Evolutionary conservation across 2,888 invertebrate genomes (phyloP).

Genomic region (Dicranocentrus wangi): DNA sequence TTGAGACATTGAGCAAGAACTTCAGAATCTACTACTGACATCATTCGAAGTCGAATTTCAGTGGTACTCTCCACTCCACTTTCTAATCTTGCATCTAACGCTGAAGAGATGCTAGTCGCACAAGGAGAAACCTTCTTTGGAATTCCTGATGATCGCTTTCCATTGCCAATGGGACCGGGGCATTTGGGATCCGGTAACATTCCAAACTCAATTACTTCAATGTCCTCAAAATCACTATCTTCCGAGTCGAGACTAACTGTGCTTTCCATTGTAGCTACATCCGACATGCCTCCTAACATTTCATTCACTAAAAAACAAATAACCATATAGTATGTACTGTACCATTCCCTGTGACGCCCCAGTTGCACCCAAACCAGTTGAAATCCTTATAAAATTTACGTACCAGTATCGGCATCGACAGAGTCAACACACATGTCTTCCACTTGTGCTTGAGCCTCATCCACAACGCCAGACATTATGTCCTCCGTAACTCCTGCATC

Average conservation of each 20-base stretch:
- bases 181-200: slow-evolving; percentile 46
- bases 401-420: slow-evolving; percentile 57
- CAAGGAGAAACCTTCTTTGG: slow-evolving; percentile 67
- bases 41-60: slow-evolving; percentile 83
- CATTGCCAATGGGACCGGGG: slow-evolving; percentile 30
- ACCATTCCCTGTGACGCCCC: no score
- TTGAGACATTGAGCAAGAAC: slow-evolving; percentile 79
- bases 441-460: slow-evolving; percentile 42
- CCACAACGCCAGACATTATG: slow-evolving; percentile 36
- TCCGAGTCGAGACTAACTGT: slow-evolving; percentile 81
- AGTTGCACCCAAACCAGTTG: no score
- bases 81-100: slow-evolving; percentile 82
- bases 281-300: slow-evolving; percentile 60
- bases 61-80: slow-evolving; percentile 81
- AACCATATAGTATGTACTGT: no score
- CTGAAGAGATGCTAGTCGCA: slow-evolving; percentile 78
- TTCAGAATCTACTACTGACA: slow-evolving; percentile 81
- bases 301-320: slow-evolving; percentile 56
- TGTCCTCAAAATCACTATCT: slow-evolving; percentile 87
- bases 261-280: slow-evolving; percentile 64
- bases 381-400: neutral
- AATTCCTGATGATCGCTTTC: slow-evolving; percentile 26
- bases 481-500: slow-evolving; percentile 61
- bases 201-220: slow-evolving; percentile 77
- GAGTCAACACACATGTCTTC: slow-evolving; percentile 70